Percentiles rank a stretch among this genome's conserved stretches.
phyloP scores from a whole-genome alignment of 2,888 invertebrate genomes.

The Agrotis puta region DNA sequence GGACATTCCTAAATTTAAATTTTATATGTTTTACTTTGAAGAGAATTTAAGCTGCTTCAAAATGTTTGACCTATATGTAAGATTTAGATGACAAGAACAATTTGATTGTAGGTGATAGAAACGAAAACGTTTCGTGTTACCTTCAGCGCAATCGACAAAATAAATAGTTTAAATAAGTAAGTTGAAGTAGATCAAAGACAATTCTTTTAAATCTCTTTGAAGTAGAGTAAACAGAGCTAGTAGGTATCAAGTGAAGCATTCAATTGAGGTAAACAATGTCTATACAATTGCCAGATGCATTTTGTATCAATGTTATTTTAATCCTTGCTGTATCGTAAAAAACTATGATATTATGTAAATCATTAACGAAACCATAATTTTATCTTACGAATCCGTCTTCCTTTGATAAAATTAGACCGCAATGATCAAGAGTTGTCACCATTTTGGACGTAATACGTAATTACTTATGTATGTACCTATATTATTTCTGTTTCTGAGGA shows the following conservation, averaged over 20 bases:
- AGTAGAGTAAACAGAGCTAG: too few relatives aligned
- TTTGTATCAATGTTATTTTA: neutral
- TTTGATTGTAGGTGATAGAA: neutral
- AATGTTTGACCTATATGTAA: constrained; percentile 13
- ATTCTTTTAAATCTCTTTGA: too few relatives aligned
- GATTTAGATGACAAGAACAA: neutral
- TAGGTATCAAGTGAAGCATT: too few relatives aligned
- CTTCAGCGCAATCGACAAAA: neutral
- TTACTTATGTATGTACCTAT: neutral
- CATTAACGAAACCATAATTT: neutral
- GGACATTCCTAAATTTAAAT: constrained; percentile 24
- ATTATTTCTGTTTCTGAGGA: neutral
- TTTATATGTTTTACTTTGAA: constrained; percentile 6
- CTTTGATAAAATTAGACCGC: neutral
- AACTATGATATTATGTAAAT: neutral
- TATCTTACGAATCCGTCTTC: neutral
- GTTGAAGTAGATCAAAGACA: neutral
- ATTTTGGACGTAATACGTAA: neutral
- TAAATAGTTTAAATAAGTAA: neutral
- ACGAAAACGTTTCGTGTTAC: neutral
- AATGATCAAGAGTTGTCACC: constrained; percentile 4
- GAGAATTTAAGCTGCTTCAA: neutral
- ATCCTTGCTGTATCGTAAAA: neutral
- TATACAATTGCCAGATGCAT: neutral
- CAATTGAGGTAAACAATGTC: too few relatives aligned